Evolutionary conservation across 2,113 vertebrate genomes (phyloP), one percentile per base, ranked within the genome.

Genomic region (Globicephala melas): DNA sequence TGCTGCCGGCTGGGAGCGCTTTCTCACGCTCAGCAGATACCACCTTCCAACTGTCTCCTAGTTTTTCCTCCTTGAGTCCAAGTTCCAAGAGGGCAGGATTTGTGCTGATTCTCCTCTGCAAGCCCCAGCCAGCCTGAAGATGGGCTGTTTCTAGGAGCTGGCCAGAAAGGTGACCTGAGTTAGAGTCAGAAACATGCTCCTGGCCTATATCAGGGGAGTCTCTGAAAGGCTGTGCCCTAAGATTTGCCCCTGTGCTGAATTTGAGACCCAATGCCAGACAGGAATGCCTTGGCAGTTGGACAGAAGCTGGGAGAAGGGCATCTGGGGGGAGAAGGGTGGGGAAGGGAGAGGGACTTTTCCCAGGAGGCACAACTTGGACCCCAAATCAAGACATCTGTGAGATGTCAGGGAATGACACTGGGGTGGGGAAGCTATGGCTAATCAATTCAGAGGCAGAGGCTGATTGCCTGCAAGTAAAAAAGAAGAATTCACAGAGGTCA

Each of bases 381-480:
- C 53, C 38, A 95, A 80, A 65, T 82, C 13, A 41, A 84, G 67
- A 62, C 50, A 68, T 50, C 77, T 93, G 63, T 81, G 92, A 95
- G n/a, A 93, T 10, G 58, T 83, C 79, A 96, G 83, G 31, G 76
- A 58, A 84, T 47, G 33, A 25, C 2, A 25, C 80, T 63, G 41
- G 44, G 26, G 47, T 70, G n/a, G 50, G 50, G 31, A 55, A 71
- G 70, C 53, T 13, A 12, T 7, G 3, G 33, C 70, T 50, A 60
- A 95, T 92, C 44, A 20, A 8, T 85, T 77, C 55, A 96, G 85
- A 95, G 55, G 55, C 60, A 84, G 63, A 90, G n/a, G 36, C 44
- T 65, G 63, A 94, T 17, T 60, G 33, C 70, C 63, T 65, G 21
- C 33, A 63, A 68, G 44, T 41, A 73, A 79, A 73, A 74, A 91